Conservation (phyloP, 1,140 invertebrate species). For the Heterodera carotae region DNA sequence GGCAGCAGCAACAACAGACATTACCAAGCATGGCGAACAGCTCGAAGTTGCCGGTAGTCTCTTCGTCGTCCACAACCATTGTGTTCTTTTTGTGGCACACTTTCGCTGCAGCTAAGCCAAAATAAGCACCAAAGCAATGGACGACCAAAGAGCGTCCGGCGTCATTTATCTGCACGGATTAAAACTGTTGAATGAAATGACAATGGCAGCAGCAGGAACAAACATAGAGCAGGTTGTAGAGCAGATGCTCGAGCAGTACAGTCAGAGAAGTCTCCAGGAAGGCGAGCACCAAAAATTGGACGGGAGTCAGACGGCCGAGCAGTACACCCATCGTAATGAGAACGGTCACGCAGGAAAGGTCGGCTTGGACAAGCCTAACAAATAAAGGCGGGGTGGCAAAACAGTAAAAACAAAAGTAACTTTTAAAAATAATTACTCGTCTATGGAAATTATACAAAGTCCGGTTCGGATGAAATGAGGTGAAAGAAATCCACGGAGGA, state of each 20-base stretch:
- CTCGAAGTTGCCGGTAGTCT: constrained; percentile 57
- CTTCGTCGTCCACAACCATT: constrained; percentile 55
- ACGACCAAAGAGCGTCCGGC: constrained; percentile 86
- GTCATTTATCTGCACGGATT: constrained; percentile 69
- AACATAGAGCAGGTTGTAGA: constrained; percentile 55
- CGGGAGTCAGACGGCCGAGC: constrained; percentile 67
- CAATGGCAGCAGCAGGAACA: neutral
- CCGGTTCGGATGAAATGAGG: constrained; percentile 56
- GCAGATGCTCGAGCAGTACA: constrained; percentile 68
- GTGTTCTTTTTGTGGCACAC: constrained; percentile 42
- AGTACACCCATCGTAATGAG: constrained; percentile 71
- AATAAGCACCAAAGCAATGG: constrained; percentile 93
- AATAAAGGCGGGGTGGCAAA: neutral
- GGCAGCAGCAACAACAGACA: neutral
- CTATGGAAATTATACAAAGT: constrained; percentile 58
- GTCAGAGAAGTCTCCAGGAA: constrained; percentile 67
- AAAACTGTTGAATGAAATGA: neutral
- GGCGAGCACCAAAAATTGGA: constrained; percentile 69
- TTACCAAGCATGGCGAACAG: constrained; percentile 63
- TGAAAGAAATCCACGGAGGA: constrained; percentile 58
- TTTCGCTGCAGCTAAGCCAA: constrained; percentile 69
- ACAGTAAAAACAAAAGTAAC: neutral
- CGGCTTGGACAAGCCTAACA: constrained; percentile 67
- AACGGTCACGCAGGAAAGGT: constrained; percentile 69
- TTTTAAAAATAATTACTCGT: constrained; percentile 56